Conservation (phyloP, 2,888 invertebrate species). For the Cheilosia pagana region DNA sequence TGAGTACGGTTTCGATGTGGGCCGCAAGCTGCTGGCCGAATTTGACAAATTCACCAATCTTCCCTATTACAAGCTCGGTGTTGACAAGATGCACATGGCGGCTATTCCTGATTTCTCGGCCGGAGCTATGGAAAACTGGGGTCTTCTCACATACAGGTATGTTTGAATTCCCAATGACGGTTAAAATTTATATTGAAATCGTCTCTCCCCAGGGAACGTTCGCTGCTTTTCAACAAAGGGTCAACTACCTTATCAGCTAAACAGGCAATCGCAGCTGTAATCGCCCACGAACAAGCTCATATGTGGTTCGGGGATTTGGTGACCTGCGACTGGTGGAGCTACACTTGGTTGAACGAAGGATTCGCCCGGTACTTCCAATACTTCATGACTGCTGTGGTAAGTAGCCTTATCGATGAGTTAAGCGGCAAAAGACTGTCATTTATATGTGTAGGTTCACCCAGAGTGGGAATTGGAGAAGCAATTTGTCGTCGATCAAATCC, state of each 20-base stretch:
- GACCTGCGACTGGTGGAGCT: conserved; percentile 85
- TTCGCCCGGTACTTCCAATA: conserved; percentile 91
- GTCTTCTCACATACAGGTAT: conserved; percentile 91
- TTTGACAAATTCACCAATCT: conserved; percentile 86
- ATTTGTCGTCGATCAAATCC: conserved; percentile 89
- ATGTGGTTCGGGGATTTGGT: conserved; percentile 88
- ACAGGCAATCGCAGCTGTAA: conserved; percentile 86
- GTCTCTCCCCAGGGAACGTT: conserved; percentile 87
- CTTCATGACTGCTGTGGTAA: conserved; percentile 84
- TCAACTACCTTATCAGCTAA: conserved; percentile 86
- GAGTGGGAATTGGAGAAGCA: conserved; percentile 88
- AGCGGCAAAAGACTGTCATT: background rate
- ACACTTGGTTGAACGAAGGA: conserved; percentile 87
- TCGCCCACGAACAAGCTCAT: conserved; percentile 85
- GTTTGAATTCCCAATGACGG: background rate
- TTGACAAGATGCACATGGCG: conserved; percentile 92
- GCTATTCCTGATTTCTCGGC: conserved; percentile 93
- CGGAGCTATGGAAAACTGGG: conserved; percentile 97
- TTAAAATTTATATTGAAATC: background rate
- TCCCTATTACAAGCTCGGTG: conserved; percentile 84
- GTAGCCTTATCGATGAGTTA: background rate
- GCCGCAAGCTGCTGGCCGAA: conserved; percentile 84
- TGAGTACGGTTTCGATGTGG: conserved; percentile 87
- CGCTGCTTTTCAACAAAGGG: conserved; percentile 87
- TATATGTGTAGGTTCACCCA: conserved; percentile 84